Percentiles rank a stretch among this genome's conserved stretches.
Conservation (phyloP, 2,113 vertebrate species). For the Gymnogyps californianus region DNA sequence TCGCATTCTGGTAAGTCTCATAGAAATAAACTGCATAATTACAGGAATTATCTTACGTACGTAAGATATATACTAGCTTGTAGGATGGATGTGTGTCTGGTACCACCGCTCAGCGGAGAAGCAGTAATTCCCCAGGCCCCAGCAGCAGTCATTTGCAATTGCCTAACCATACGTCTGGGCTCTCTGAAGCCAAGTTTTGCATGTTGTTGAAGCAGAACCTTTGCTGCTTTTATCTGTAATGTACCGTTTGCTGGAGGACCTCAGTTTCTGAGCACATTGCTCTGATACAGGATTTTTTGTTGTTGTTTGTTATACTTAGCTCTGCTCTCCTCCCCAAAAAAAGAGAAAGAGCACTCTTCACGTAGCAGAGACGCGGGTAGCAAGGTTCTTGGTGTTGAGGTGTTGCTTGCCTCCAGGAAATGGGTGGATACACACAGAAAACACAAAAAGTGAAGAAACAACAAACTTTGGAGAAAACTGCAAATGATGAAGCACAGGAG, state of each 20-base stretch:
- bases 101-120: neutral
- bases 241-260: fast-evolving
- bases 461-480: neutral
- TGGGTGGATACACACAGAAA: neutral
- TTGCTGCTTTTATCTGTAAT: neutral
- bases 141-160: neutral
- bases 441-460: neutral
- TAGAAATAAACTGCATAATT: neutral
- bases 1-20: conserved; percentile 79
- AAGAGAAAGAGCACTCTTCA: neutral
- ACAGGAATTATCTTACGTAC: fast-evolving
- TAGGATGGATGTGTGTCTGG: neutral
- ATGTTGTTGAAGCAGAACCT: neutral
- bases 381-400: neutral
- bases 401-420: neutral
- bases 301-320: neutral
- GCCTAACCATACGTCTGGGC: fast-evolving
- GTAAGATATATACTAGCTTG: fast-evolving
- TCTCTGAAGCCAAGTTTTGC: neutral
- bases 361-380: neutral
- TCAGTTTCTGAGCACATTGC: neutral
- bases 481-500: neutral
- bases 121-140: neutral
- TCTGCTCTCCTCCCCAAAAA: neutral
- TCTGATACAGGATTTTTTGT: fast-evolving